Conservation (phyloP, 2,113 vertebrate species). For the Erinaceus europaeus region DNA sequence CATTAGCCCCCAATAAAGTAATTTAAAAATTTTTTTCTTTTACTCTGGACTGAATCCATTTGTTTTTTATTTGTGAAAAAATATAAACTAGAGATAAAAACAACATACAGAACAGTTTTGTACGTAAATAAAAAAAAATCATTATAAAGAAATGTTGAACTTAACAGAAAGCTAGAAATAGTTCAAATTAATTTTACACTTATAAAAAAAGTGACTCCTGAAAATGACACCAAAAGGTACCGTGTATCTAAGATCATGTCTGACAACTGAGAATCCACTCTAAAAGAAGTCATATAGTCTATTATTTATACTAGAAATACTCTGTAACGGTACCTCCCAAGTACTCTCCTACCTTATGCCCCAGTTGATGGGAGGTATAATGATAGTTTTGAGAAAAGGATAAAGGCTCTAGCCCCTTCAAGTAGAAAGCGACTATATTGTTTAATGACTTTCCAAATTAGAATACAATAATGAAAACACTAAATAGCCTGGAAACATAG, state of each 20-base stretch:
- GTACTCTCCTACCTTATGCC: neutral
- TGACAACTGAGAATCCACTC: neutral
- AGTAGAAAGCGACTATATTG: neutral
- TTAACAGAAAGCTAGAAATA: constrained; percentile 28
- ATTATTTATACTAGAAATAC: too few species aligned
- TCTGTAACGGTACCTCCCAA: too few species aligned
- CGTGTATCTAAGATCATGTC: neutral
- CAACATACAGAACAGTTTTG: neutral
- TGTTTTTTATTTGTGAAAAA: constrained; percentile 21
- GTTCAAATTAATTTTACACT: constrained; percentile 27
- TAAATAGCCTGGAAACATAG: neutral
- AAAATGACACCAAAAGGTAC: neutral
- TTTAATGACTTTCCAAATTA: constrained; percentile 11
- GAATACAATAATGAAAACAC: neutral
- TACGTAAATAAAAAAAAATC: neutral
- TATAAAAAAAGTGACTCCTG: neutral
- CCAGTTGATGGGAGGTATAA: neutral
- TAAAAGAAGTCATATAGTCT: neutral
- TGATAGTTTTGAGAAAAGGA: neutral
- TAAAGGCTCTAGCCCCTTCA: neutral
- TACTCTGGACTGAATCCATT: constrained; percentile 15
- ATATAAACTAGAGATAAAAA: neutral
- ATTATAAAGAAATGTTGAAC: neutral
- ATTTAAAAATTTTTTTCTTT: too few species aligned
- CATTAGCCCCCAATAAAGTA: too few species aligned